Evolutionary conservation across 2,797 vertebrate genomes (phyloP).

Genomic region (Miichthys miiuy): DNA sequence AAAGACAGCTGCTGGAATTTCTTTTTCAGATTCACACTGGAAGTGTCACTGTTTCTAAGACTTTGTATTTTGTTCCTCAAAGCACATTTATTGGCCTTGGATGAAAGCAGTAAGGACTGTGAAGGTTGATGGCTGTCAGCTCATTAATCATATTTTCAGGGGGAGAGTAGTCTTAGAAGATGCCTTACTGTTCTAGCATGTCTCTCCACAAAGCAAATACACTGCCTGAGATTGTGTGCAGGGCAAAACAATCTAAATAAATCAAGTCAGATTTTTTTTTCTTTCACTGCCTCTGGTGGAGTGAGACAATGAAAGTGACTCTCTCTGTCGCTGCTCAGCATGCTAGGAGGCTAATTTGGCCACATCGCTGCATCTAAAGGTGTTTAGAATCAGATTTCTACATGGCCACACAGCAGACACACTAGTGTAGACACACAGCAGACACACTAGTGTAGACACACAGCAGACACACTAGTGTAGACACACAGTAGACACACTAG

Average conservation of each 20-base stretch:
- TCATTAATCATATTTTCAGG: conserved; percentile 77
- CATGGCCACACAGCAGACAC: too few relatives aligned
- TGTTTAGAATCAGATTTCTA: not conserved
- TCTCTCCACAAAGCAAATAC: conserved; percentile 40
- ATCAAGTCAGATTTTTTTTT: conserved; percentile 13
- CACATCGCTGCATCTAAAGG: not conserved
- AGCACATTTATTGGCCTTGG: conserved; percentile 68
- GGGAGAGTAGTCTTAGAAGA: conserved; percentile 50
- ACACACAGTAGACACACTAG: too few relatives aligned
- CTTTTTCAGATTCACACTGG: conserved; percentile 51
- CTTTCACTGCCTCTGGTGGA: not conserved
- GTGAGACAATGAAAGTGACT: conserved; percentile 25
- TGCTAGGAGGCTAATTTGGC: conserved; percentile 22
- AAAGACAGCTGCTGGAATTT: conserved; percentile 62
- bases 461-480: too few relatives aligned
- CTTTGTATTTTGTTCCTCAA: conserved; percentile 67
- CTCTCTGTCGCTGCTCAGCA: conserved; percentile 5
- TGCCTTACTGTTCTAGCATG: conserved; percentile 48
- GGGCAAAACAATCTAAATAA: conserved; percentile 36
- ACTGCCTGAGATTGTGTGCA: conserved; percentile 15
- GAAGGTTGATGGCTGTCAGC: conserved; percentile 72
- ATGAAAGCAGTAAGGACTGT: conserved; percentile 69
- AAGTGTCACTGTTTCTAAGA: conserved; percentile 59
- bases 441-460: too few relatives aligned
- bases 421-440: too few relatives aligned